A percentile compares a stretch with the other conserved stretches of the same genome.
Conservation (phyloP, 2,888 invertebrate genomes). For the Tipula confusa region DNA sequence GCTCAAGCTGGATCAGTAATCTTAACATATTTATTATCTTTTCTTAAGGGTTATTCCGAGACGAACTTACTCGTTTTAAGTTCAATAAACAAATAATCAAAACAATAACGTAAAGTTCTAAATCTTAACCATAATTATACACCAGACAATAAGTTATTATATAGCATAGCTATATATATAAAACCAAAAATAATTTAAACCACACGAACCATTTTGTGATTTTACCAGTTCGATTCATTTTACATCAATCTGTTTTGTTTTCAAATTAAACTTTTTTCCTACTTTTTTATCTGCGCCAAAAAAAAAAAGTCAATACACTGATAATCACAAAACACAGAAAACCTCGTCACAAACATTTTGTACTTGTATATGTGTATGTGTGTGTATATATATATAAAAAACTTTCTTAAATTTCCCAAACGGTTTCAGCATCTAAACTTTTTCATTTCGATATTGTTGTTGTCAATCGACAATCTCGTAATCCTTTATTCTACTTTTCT, state of each 20-base stretch:
- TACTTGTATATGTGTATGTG: background rate
- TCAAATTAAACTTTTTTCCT: background rate
- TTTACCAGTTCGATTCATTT: background rate
- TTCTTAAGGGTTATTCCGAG: too few relatives aligned
- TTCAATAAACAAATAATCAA: too few relatives aligned
- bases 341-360: background rate
- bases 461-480: background rate
- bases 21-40: too few relatives aligned
- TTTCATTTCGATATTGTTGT: background rate
- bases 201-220: background rate
- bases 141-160: background rate
- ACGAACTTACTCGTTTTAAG: too few relatives aligned
- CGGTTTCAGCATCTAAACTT: background rate
- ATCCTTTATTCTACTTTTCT: background rate
- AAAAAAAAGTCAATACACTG: background rate
- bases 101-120: background rate
- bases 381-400: background rate
- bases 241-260: background rate
- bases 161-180: too few relatives aligned
- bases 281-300: background rate
- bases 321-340: background rate
- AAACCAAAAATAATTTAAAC: background rate
- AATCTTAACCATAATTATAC: background rate
- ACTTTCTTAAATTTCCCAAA: slow-evolving; percentile 16
- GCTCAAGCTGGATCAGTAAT: too few relatives aligned